These are phyloP conservation scores for Meda fulgida DNA, from an alignment of 2,797 vertebrate genomes.

Conservation along the genomic window DNA sequence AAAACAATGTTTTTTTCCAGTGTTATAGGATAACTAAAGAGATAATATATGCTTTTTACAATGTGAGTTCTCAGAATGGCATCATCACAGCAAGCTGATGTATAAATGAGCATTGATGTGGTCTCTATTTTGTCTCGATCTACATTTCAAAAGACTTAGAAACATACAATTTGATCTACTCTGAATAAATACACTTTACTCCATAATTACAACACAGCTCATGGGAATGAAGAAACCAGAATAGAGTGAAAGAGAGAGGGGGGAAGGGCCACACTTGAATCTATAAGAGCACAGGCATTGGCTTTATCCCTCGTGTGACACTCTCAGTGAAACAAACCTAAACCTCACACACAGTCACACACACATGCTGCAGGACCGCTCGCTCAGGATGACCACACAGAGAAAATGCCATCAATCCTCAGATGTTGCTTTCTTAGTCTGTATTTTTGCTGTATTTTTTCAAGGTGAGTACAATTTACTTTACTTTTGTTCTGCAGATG, in stretches of 20 bases:
- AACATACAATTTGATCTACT: slow-evolving; percentile 18
- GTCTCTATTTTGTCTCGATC: not conserved
- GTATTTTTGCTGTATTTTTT: slow-evolving; percentile 24
- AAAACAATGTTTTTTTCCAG: not conserved
- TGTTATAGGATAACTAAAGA: not conserved
- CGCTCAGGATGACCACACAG: slow-evolving; percentile 48
- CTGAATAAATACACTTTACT: slow-evolving; percentile 1
- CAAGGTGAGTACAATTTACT: slow-evolving; percentile 52
- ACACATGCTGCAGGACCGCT: slow-evolving; percentile 13
- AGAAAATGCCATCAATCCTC: slow-evolving; percentile 25
- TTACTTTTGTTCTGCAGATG: slow-evolving; percentile 24
- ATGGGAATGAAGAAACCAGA: slow-evolving; percentile 33
- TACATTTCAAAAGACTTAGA: not conserved
- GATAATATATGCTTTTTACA: not conserved
- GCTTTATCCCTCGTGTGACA: slow-evolving; percentile 58
- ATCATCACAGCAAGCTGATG: slow-evolving; percentile 1
- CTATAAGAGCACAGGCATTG: slow-evolving; percentile 49
- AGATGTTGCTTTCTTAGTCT: slow-evolving; percentile 30
- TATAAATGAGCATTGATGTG: not conserved
- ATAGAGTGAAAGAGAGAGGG: slow-evolving; percentile 32
- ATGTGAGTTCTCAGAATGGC: not conserved
- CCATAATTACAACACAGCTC: slow-evolving; percentile 27
- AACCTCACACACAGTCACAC: slow-evolving; percentile 34
- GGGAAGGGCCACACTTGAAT: slow-evolving; percentile 46
- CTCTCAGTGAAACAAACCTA: slow-evolving; percentile 44